Base-by-base conservation (phyloP, 2,888 invertebrate genomes). In the Erebia palarica region DNA sequence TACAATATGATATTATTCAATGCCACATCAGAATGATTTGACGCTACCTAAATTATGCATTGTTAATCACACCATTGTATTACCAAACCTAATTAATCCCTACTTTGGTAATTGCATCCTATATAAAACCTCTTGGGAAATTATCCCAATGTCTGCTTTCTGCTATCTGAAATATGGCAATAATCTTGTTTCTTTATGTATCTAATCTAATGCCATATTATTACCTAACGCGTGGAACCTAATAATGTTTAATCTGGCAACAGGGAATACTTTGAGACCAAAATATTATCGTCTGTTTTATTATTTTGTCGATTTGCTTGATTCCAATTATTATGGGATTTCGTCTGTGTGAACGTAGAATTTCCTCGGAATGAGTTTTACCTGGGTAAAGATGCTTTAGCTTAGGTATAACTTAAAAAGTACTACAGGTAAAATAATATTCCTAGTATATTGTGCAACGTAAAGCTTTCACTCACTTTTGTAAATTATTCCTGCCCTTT, bases 1-100 rank as follows among this genome's bases (percentile, higher is more conserved):
- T 9, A 5, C 47, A 63, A 49, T 47, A 8, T 14, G 14, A 42
- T 47, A 49, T 65, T 58, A 68, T 66, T 64, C 53, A 59, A 47
- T 27, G 65, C 42, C 51, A 65, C 53, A 68, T 61, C 51, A 47
- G 53, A 65, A 67, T 64, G 64, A 64, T 69, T 71, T 47, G 66
- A 66, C 42, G 59, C 55, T 58, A n/a, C n/a, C n/a, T n/a, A 58
- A 16, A 70, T 65, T 74, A 55, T 55, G 68, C 64, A 70, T 53
- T 42, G 57, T 49, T 74, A 72, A 74, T 72, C 63, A 55, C 51
- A 44, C 64, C 57, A 69, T 73, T 71, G 67, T 73, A 73, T 16
- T 18, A 55, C 10, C 58, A 57, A 21, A 58, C 57, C 63, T 72
- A 71, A 73, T 73, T 65, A 72, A 70, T 70, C 68, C 13, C 44